These are phyloP conservation scores for Eretmochelys imbricata DNA, from an alignment of 2,113 vertebrate species.

Conservation along the genomic window DNA sequence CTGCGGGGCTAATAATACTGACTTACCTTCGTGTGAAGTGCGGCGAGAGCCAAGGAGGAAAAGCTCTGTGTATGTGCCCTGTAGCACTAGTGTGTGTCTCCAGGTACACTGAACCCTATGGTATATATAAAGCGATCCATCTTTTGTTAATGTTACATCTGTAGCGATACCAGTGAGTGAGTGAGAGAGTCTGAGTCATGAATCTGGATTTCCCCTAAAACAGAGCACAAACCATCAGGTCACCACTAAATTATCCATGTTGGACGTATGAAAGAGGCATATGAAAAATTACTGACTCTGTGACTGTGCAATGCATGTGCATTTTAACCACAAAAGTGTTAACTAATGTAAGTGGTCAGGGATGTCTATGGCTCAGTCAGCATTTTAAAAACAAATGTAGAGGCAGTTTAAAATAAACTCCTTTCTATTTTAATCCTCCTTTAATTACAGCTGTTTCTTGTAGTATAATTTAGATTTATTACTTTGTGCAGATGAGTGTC, in stretches of 20 bases:
- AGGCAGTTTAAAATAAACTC: neutral
- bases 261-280: neutral
- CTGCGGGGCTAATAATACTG: fast-evolving
- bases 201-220: neutral
- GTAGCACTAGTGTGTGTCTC: neutral
- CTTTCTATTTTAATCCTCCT: neutral
- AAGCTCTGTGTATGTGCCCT: fast-evolving
- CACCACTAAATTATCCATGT: neutral
- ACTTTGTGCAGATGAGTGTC: neutral
- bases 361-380: neutral
- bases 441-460: neutral
- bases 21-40: neutral
- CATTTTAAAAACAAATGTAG: neutral
- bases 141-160: fast-evolving
- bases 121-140: fast-evolving
- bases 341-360: neutral
- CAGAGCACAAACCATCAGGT: neutral
- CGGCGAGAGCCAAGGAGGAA: fast-evolving
- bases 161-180: fast-evolving
- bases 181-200: neutral
- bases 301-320: neutral
- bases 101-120: neutral
- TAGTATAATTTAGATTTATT: neutral
- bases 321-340: neutral
- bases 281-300: neutral